These are phyloP conservation scores for Bombus difficillimus DNA, from an alignment of 1,140 invertebrate species.

Conservation along the genomic window DNA sequence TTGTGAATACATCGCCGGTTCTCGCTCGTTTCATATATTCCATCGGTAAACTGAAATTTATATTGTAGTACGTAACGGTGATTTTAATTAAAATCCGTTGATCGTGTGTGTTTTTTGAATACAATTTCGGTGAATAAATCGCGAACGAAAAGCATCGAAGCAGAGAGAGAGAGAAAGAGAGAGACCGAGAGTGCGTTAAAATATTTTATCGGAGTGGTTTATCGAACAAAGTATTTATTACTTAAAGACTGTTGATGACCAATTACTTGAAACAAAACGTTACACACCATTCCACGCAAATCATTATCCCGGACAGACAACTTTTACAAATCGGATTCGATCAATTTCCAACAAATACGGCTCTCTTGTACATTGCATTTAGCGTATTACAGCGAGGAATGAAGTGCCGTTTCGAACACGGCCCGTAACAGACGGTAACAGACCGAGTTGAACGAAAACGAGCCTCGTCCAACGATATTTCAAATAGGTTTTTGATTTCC, in stretches of 20 bases:
- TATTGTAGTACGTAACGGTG: background rate
- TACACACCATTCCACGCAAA: background rate
- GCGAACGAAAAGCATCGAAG: background rate
- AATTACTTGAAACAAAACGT: slow-evolving; percentile 24
- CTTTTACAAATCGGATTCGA: slow-evolving; percentile 42
- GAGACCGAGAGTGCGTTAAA: background rate
- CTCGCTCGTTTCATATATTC: background rate
- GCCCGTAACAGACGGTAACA: slow-evolving; percentile 25
- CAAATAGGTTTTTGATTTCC: slow-evolving; percentile 67
- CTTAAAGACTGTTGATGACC: slow-evolving; percentile 2
- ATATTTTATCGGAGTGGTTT: background rate
- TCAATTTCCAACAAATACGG: slow-evolving; percentile 47
- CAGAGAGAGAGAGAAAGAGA: background rate
- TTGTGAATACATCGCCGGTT: background rate
- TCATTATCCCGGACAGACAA: background rate
- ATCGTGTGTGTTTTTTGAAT: background rate
- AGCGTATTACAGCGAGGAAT: slow-evolving; percentile 36
- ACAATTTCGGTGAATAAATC: background rate
- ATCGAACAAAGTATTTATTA: slow-evolving; percentile 11
- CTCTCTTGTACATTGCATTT: slow-evolving; percentile 28
- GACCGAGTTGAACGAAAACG: slow-evolving; percentile 22
- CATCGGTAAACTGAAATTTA: background rate
- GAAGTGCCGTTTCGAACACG: slow-evolving; percentile 30
- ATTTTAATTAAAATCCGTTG: slow-evolving; percentile 9
- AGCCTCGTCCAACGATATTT: slow-evolving; percentile 44